Percentiles rank a stretch among this genome's conserved stretches.
Evolutionary conservation across 2,888 invertebrate species (phyloP).

Genomic region (Pardosa pseudoannulata): DNA sequence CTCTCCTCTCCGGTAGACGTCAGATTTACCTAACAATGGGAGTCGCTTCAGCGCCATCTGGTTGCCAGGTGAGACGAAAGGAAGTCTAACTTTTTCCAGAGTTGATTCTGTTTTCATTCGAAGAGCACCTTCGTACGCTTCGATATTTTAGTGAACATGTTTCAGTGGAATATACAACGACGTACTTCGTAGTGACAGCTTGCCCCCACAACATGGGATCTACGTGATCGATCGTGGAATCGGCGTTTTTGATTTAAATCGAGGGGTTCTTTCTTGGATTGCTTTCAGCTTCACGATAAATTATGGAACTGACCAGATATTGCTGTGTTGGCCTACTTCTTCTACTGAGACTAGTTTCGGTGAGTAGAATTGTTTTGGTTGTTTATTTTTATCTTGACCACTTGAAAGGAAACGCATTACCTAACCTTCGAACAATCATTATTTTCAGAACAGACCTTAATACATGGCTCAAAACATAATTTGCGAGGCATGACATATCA

Average conservation of each 20-base stretch:
- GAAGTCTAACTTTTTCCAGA: constrained; percentile 34
- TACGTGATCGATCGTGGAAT: constrained; percentile 25
- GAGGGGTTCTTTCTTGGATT: background rate
- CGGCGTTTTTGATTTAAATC: background rate
- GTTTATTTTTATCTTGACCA: constrained; percentile 46
- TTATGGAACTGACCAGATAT: constrained; percentile 51
- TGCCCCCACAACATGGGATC: constrained; percentile 31
- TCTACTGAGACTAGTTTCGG: constrained; percentile 65
- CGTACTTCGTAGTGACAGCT: constrained; percentile 34
- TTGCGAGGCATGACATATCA: background rate
- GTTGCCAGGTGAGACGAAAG: constrained; percentile 51
- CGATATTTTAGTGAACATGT: constrained; percentile 13
- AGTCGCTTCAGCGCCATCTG: constrained; percentile 50
- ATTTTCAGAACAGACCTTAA: background rate
- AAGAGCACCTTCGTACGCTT: constrained; percentile 22
- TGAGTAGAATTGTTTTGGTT: constrained; percentile 40
- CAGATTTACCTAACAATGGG: constrained; percentile 40
- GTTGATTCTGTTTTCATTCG: constrained; percentile 28
- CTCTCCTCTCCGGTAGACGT: constrained; percentile 20
- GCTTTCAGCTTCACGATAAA: constrained; percentile 29
- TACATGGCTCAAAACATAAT: too few relatives aligned
- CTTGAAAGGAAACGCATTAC: constrained; percentile 35
- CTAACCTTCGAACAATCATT: constrained; percentile 43
- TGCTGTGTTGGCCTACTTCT: constrained; percentile 70
- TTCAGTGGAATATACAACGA: constrained; percentile 35